phyloP scores from a whole-genome alignment of 2,888 invertebrate species.

The Stomorhina lunata region DNA sequence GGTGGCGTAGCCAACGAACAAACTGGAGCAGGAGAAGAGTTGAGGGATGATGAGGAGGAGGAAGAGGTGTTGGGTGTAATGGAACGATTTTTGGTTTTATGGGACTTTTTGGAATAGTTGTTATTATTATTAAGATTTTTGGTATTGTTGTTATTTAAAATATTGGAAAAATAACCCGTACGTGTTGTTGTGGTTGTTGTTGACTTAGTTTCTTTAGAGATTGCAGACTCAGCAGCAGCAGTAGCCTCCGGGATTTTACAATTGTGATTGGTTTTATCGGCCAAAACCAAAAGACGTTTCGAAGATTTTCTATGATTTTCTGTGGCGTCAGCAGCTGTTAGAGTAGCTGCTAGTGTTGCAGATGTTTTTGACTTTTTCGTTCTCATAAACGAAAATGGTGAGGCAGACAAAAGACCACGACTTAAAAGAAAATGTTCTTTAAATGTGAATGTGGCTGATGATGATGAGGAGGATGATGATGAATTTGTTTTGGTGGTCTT shows the following conservation, averaged over 20 bases:
- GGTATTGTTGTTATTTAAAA: constrained; percentile 42
- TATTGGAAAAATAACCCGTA: constrained; percentile 61
- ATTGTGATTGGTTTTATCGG: constrained; percentile 67
- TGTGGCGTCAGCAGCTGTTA: constrained; percentile 27
- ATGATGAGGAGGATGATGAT: constrained; percentile 28
- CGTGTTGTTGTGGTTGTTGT: constrained; percentile 38
- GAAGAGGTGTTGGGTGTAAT: constrained; percentile 50
- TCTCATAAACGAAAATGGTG: constrained; percentile 72
- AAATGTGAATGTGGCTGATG: constrained; percentile 51
- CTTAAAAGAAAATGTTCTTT: constrained; percentile 57
- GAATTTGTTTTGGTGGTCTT: constrained; percentile 41
- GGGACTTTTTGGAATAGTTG: constrained; percentile 58
- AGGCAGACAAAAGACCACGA: constrained; percentile 56
- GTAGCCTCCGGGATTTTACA: constrained; percentile 20
- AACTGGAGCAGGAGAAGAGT: constrained; percentile 30
- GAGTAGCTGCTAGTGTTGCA: constrained; percentile 26
- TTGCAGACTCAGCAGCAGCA: constrained; percentile 12
- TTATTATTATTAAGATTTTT: constrained; percentile 33
- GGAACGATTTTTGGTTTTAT: constrained; percentile 49
- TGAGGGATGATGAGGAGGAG: neutral
- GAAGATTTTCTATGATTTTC: constrained; percentile 58
- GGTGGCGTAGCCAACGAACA: too few relatives aligned
- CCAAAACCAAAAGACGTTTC: constrained; percentile 48
- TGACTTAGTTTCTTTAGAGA: constrained; percentile 60
- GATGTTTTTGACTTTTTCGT: constrained; percentile 72